These are phyloP conservation scores for Anomalospiza imberbis DNA, from an alignment of 2,797 vertebrate species.

Conservation along the genomic window DNA sequence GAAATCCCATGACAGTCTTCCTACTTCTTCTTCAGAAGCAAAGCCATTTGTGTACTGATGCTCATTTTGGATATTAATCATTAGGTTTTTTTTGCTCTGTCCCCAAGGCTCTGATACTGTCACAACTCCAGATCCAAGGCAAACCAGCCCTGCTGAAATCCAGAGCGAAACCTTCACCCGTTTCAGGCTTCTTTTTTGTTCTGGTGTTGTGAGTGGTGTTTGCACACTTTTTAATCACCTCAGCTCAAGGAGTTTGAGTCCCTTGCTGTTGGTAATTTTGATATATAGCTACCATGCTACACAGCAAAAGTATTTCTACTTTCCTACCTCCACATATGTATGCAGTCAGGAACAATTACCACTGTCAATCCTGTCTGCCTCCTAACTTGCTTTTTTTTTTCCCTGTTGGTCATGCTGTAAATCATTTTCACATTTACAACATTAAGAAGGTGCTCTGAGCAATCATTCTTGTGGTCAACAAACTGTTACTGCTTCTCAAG, in stretches of 20 bases:
- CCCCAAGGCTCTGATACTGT: background rate
- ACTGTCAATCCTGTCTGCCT: constrained; percentile 41
- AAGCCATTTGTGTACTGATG: background rate
- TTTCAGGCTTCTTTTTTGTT: background rate
- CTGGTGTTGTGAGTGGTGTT: background rate
- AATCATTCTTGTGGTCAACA: constrained; percentile 58
- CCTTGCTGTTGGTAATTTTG: constrained; percentile 38
- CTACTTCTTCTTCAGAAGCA: background rate
- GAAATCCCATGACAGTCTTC: background rate
- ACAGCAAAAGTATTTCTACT: constrained; percentile 9
- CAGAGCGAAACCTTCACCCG: background rate
- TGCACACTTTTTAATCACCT: background rate
- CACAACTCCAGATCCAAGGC: background rate
- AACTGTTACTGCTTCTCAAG: constrained; percentile 63
- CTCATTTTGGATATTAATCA: background rate
- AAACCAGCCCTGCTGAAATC: background rate
- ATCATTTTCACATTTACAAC: constrained; percentile 67
- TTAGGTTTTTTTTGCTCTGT: background rate
- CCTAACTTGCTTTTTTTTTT: constrained; percentile 24
- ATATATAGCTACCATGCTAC: constrained; percentile 45
- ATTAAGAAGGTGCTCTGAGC: constrained; percentile 48
- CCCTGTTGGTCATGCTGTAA: constrained; percentile 39
- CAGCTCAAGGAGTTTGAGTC: background rate
- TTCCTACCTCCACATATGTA: constrained; percentile 49
- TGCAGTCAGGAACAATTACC: constrained; percentile 57